These are phyloP conservation scores for Trissolcus brochymenae DNA, from an alignment of 2,888 invertebrate species.

Conservation along the genomic window DNA sequence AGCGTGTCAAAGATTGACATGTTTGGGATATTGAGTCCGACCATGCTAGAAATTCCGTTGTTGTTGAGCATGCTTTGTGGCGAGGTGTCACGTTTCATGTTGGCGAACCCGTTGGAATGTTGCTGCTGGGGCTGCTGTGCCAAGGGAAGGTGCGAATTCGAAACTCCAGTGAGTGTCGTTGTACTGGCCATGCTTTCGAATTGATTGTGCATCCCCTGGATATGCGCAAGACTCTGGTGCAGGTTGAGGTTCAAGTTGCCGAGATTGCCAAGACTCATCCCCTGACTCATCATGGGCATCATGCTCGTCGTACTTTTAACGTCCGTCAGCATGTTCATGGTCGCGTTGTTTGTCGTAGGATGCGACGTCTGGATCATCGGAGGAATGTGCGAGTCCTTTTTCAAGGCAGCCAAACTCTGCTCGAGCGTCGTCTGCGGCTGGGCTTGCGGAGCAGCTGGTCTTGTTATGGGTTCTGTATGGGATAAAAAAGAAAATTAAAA, in stretches of 20 bases:
- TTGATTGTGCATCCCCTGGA: slow-evolving; percentile 69
- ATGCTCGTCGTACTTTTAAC: slow-evolving; percentile 69
- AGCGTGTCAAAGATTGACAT: slow-evolving; percentile 84
- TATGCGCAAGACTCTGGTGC: slow-evolving; percentile 66
- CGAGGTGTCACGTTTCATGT: slow-evolving; percentile 76
- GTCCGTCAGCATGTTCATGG: slow-evolving; percentile 68
- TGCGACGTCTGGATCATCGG: slow-evolving; percentile 65
- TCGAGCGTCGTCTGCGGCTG: slow-evolving; percentile 66
- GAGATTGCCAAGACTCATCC: slow-evolving; percentile 68
- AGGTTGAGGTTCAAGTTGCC: slow-evolving; percentile 67
- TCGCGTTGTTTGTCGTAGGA: slow-evolving; percentile 65
- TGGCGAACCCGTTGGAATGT: slow-evolving; percentile 77
- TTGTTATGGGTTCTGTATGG: slow-evolving; percentile 56
- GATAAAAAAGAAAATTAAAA: slow-evolving; percentile 13
- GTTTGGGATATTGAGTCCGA: slow-evolving; percentile 76
- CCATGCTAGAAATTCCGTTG: slow-evolving; percentile 77
- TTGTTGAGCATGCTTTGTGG: slow-evolving; percentile 75
- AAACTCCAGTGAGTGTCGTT: slow-evolving; percentile 64
- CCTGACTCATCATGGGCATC: slow-evolving; percentile 69
- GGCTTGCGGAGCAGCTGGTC: slow-evolving; percentile 60
- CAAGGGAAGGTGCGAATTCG: slow-evolving; percentile 70
- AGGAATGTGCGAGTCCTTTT: slow-evolving; percentile 64
- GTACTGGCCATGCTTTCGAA: slow-evolving; percentile 70
- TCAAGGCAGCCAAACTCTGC: slow-evolving; percentile 63
- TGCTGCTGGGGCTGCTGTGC: slow-evolving; percentile 61